Evolutionary conservation across 2,888 invertebrate genomes (phyloP).

Genomic region (Stenichneumon culpator): DNA sequence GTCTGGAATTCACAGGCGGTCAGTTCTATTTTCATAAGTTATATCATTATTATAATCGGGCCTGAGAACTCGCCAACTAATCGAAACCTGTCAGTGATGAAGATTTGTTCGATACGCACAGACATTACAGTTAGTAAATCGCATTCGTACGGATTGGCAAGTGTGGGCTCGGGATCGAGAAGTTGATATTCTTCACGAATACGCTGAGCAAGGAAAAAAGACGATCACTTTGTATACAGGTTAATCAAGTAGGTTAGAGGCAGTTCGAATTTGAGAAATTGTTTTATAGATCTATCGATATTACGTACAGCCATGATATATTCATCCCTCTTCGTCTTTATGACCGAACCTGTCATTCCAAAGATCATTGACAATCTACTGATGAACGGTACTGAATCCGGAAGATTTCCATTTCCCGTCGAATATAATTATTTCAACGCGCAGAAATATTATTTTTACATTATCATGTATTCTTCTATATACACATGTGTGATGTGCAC

Average conservation of each 20-base stretch:
- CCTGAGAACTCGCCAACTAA: neutral
- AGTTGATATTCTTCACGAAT: neutral
- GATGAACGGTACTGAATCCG: no score
- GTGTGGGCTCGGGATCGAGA: neutral
- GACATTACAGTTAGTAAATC: neutral
- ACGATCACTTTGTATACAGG: neutral
- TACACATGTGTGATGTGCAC: no score
- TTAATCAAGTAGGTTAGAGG: neutral
- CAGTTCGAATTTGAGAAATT: no score
- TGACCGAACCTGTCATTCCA: no score
- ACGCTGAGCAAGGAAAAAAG: neutral
- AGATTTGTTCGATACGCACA: neutral
- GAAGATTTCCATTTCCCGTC: no score
- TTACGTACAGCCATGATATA: no score
- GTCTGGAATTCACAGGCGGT: conserved; percentile 26
- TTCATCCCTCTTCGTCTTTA: no score
- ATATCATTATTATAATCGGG: neutral
- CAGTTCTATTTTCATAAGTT: neutral
- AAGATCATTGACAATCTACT: no score
- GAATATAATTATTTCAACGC: no score
- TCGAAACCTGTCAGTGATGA: neutral
- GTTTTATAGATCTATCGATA: no score
- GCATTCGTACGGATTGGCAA: neutral
- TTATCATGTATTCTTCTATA: no score
- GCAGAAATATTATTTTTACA: no score